Evolutionary conservation across 2,888 invertebrate genomes (phyloP), one percentile per base, ranked within the genome.

Genomic region (Pachydiplax longipennis): DNA sequence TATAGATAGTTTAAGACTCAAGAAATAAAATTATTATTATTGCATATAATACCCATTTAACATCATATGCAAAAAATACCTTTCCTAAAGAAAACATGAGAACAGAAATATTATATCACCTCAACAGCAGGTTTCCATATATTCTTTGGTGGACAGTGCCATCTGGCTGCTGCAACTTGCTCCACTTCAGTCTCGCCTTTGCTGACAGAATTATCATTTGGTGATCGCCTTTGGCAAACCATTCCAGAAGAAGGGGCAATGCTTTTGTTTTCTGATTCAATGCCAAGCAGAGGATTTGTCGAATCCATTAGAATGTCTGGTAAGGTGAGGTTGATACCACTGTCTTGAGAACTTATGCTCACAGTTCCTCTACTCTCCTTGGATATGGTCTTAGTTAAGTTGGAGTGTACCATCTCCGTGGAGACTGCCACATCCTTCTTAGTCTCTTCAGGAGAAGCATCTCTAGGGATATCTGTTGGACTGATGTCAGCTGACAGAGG

Each of bases 91-190:
- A 53, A 53, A 53, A 18, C 0, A 18, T 18, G 18, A 18, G 53
- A 18, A 53, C 53, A 53, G 53, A 3, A 18, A 53, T 18, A 53
- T 18, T 13, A 6, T 53, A 93, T 93, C 93, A 96, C 97, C 95
- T 97, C 97, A 15, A 97, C 95, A 15, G 97, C 95, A 18, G 97
- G 96, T 93, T 97, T 97, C 96, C 98, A 98, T 80, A 98, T 96
- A 81, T 95, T 95, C 92, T 97, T 97, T 0, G 98, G 96, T 0
- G 97, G 97, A 92, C 96, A 96, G 92, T 96, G 96, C 97, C 97
- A 98, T 92, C 94, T 93, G 13, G 92, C 91, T 91, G 91, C 90
- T 53, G 90, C 35, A 31, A 61, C 48, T 48, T 90, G 65, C 40
- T 65, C n/a, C 92, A 92, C 82, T 22, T 91, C 13, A 91, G 91